phyloP scores from a whole-genome alignment of 2,888 invertebrate species.

The Prenolepis imparis region DNA sequence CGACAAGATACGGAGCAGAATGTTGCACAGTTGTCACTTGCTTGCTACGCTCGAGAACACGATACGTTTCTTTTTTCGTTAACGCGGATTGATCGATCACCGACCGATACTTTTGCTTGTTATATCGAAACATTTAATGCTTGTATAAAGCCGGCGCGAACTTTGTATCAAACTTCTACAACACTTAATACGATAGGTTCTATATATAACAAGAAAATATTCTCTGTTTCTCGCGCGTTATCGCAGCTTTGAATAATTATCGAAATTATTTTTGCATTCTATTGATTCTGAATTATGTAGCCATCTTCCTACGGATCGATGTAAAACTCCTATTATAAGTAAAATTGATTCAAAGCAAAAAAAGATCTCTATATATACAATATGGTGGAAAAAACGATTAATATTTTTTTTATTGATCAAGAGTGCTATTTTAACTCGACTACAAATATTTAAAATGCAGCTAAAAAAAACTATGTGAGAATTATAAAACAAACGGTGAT shows the following conservation, averaged over 20 bases:
- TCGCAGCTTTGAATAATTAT: constrained; percentile 29
- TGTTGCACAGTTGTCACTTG: constrained; percentile 62
- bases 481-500: background rate
- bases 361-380: too few species aligned
- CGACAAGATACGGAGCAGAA: constrained; percentile 61
- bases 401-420: background rate
- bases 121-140: constrained; percentile 50
- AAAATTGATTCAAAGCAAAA: background rate
- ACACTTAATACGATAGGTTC: background rate
- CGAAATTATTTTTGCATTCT: constrained; percentile 1
- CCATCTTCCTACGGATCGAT: background rate
- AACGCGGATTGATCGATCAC: constrained; percentile 65
- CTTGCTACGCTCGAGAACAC: constrained; percentile 33
- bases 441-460: background rate
- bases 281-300: constrained; percentile 22
- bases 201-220: constrained; percentile 15
- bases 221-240: constrained; percentile 5
- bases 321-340: background rate
- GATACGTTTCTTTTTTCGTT: constrained; percentile 41
- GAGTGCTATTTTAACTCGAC: background rate
- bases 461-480: background rate
- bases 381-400: background rate
- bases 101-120: constrained; percentile 42
- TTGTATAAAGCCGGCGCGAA: constrained; percentile 33
- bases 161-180: constrained; percentile 29